Percentiles rank a stretch among this genome's conserved stretches.
These are phyloP conservation scores for Ephestia elutella DNA, from an alignment of 1,140 invertebrate genomes.

Conservation along the genomic window DNA sequence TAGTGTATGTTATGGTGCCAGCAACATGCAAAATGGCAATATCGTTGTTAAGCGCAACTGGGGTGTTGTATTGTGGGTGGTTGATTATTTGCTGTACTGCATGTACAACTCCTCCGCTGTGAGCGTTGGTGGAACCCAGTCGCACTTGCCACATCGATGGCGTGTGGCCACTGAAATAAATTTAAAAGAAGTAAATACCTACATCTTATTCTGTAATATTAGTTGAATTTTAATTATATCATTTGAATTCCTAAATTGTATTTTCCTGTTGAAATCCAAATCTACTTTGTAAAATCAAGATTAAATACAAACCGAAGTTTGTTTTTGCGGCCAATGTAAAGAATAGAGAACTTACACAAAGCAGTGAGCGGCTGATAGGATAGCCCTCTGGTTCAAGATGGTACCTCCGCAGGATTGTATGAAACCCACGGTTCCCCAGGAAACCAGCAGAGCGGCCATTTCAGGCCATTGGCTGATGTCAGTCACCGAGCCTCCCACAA, in stretches of 20 bases:
- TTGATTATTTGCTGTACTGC: conserved; percentile 25
- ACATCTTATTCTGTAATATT: no score
- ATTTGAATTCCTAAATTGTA: no score
- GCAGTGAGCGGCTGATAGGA: conserved; percentile 29
- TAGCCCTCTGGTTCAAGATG: conserved; percentile 20
- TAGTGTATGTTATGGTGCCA: conserved; percentile 43
- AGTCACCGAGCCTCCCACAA: conserved; percentile 25
- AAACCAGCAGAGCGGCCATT: conserved; percentile 19
- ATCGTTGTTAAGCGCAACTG: conserved; percentile 75
- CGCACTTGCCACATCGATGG: conserved; percentile 28
- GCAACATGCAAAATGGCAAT: conserved; percentile 61
- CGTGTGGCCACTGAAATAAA: conserved; percentile 27
- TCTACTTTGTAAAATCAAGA: no score
- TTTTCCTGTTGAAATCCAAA: no score
- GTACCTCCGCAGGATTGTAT: conserved; percentile 21
- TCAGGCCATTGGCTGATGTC: conserved; percentile 25
- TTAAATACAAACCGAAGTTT: no score
- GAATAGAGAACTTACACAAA: conserved; percentile 18
- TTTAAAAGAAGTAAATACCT: no score
- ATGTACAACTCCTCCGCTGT: conserved; percentile 30
- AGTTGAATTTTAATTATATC: no score
- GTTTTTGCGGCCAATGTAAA: no score
- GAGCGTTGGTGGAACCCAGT: conserved; percentile 32
- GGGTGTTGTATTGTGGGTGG: conserved; percentile 74
- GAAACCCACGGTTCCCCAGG: conserved; percentile 9